These are phyloP conservation scores for Cerceris rybyensis DNA, from an alignment of 2,888 invertebrate species.

Conservation along the genomic window DNA sequence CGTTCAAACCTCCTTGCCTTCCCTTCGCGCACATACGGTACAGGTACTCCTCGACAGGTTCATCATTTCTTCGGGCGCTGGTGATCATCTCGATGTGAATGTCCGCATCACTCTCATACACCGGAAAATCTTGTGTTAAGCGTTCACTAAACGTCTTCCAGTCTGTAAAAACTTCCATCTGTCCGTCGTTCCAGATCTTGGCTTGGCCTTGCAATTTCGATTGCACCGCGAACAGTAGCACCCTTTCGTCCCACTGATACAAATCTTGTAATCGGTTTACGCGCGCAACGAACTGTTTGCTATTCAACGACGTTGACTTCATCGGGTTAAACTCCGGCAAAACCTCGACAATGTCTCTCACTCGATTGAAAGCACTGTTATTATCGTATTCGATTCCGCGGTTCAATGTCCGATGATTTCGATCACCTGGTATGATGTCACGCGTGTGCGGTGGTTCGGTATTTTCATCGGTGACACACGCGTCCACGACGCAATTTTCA, in stretches of 20 bases:
- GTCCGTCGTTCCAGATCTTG: not conserved
- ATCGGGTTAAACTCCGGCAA: constrained; percentile 1
- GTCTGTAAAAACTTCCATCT: not conserved
- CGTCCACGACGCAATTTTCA: too few relatives aligned
- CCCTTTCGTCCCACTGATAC: constrained; percentile 1
- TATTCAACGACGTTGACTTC: constrained; percentile 1
- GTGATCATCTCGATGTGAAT: not conserved
- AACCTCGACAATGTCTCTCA: not conserved
- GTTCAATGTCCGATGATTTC: too few relatives aligned
- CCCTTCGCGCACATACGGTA: not conserved
- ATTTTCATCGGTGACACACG: too few relatives aligned
- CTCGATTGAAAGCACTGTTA: not conserved
- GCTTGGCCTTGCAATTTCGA: constrained; percentile 1
- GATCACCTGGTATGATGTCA: too few relatives aligned
- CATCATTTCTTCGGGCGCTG: not conserved
- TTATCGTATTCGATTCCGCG: too few relatives aligned
- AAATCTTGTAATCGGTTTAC: not conserved
- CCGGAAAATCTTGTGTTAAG: not conserved
- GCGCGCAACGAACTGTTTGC: not conserved
- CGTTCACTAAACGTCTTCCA: not conserved
- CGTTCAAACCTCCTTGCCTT: not conserved
- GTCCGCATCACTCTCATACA: not conserved
- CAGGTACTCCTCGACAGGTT: not conserved
- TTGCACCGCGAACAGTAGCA: not conserved
- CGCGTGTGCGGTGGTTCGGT: too few relatives aligned